Evolutionary conservation across 1,140 invertebrate species (phyloP), one percentile per base, ranked within the genome.

Genomic region (Phenacoccus solenopsis): DNA sequence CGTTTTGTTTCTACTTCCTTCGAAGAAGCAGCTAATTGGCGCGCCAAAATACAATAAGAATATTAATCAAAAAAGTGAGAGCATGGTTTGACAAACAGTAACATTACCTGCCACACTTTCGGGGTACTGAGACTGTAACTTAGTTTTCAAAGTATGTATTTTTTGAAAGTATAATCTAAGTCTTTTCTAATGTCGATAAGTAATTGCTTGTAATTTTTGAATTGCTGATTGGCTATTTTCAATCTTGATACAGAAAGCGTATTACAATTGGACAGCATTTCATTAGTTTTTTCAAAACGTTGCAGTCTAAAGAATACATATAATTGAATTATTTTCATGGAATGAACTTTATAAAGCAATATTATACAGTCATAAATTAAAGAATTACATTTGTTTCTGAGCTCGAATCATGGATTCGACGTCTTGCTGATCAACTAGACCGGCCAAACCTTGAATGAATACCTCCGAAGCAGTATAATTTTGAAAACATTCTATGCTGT

Each of bases 241-340:
- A 92, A 83, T 28, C 94, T 84, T 71, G 86, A 82, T 9, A 88
- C 84, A 3, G 93, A 93, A 3, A 98, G 78, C 3, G 90, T 87
- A 79, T 97, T 97, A 75, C 94, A 96, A 75, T 97, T 97, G 24
- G 93, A 88, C 24, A 98, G 79, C 94, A 97, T 98, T 84, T 97
- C 94, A 77, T 96, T 98, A 1, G 94, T 96, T 77, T 98, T 98
- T 76, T 98, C 95, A 81, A 96, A 98, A 71, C 94, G 83, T 74
- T 94, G 90, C 24, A 98, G 79, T 93, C 94, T 98, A 77, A 49
- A 83, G 67, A 68, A 21, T 16, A n/a, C n/a, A n/a, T n/a, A n/a
- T n/a, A n/a, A n/a, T n/a, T n/a, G n/a, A n/a, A n/a, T n/a, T n/a
- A n/a, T n/a, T n/a, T n/a, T n/a, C n/a, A n/a, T n/a, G n/a, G n/a